phyloP scores from a whole-genome alignment of 2,888 invertebrate species.

The Eumacrocentrus americanus region DNA sequence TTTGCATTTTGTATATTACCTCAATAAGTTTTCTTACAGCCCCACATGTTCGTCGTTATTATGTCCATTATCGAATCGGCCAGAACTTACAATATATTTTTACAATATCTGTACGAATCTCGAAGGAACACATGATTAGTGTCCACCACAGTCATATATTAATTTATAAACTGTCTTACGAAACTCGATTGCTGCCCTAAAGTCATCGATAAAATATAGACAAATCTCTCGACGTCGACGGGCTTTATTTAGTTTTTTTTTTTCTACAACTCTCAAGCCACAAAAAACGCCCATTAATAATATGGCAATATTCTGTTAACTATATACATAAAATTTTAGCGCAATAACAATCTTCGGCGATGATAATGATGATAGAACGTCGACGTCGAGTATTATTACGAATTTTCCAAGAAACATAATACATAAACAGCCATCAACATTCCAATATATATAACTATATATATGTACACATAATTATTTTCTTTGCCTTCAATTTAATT shows the following conservation, averaged over 20 bases:
- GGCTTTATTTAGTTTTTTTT: conserved; percentile 7
- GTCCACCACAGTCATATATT: too few species aligned
- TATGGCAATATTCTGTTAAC: too few species aligned
- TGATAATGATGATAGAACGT: not conserved
- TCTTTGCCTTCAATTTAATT: too few species aligned
- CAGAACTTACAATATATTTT: too few species aligned
- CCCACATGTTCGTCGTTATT: not conserved
- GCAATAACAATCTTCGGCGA: conserved; percentile 36
- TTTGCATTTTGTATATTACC: conserved; percentile 33
- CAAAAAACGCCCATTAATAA: conserved; percentile 5
- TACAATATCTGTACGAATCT: too few species aligned
- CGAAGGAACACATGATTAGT: too few species aligned
- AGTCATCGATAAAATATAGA: not conserved
- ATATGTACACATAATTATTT: conserved; percentile 15
- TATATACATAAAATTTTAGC: conserved; percentile 38
- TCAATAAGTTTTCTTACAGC: conserved; percentile 18
- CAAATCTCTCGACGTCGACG: not conserved
- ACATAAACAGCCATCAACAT: conserved; percentile 8
- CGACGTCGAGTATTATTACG: conserved; percentile 11
- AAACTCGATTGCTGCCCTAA: too few species aligned
- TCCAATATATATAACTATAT: conserved; percentile 19
- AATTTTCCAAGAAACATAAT: conserved; percentile 23
- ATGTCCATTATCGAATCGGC: too few species aligned
- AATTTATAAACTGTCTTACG: too few species aligned
- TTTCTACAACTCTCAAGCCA: conserved; percentile 9